phyloP scores from a whole-genome alignment of 2,797 vertebrate species.

The Acrocephalus scirpaceus region DNA sequence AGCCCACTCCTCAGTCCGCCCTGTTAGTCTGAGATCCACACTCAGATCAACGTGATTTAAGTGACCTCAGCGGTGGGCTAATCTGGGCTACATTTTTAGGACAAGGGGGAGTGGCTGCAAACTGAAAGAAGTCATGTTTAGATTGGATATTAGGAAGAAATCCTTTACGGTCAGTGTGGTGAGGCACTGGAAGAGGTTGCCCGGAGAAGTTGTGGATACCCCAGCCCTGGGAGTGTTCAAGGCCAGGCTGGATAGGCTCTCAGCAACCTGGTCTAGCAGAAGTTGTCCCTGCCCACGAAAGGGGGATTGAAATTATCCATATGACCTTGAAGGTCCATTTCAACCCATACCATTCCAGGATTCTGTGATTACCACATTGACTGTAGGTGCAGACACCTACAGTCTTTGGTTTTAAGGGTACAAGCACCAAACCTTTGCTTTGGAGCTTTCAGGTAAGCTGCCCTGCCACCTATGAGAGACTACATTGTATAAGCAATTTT shows the following conservation, averaged over 20 bases:
- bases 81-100: neutral
- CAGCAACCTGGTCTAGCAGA: neutral
- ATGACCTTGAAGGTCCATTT: neutral
- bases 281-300: neutral
- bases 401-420: neutral
- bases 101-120: neutral
- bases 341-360: too few species aligned
- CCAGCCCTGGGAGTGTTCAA: neutral
- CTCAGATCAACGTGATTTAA: too few species aligned
- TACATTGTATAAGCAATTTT: neutral
- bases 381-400: rapidly evolving
- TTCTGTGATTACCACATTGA: neutral
- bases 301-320: neutral
- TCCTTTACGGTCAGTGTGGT: rapidly evolving
- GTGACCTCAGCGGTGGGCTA: rapidly evolving
- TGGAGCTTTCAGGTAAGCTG: neutral
- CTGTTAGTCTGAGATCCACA: rapidly evolving
- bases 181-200: neutral
- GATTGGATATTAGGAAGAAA: neutral
- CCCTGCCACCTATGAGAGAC: neutral
- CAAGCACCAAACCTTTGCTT: neutral
- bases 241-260: neutral
- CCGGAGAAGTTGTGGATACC: neutral
- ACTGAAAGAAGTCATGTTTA: neutral
- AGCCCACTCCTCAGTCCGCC: rapidly evolving